A percentile compares a stretch with the other conserved stretches of the same genome.
Conservation (phyloP, 2,888 invertebrate genomes). For the Ormia ochracea region DNA sequence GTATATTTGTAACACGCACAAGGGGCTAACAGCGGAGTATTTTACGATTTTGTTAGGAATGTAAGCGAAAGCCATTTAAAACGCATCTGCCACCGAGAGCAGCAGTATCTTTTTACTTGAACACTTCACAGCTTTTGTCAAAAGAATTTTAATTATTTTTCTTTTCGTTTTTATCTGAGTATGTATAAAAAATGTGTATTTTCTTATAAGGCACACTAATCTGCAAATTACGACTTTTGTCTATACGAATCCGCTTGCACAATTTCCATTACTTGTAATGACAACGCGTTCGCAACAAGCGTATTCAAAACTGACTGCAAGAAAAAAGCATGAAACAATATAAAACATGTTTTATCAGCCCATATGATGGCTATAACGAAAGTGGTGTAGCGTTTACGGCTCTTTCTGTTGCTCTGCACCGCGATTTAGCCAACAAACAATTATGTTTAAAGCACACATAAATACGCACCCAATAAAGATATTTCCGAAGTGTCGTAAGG, state of each 20-base stretch:
- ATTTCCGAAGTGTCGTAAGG: slow-evolving; percentile 26
- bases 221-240: slow-evolving; percentile 14
- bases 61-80: slow-evolving; percentile 6
- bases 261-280: slow-evolving; percentile 35
- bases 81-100: background rate
- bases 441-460: slow-evolving; percentile 1
- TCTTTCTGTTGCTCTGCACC: slow-evolving; percentile 36
- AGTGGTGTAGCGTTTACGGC: slow-evolving; percentile 33
- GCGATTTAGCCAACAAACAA: slow-evolving; percentile 19
- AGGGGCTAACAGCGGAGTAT: background rate
- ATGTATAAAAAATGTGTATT: background rate
- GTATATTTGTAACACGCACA: slow-evolving; percentile 8
- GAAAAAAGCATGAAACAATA: slow-evolving; percentile 42
- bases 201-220: slow-evolving; percentile 39
- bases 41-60: background rate
- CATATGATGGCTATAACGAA: slow-evolving; percentile 40
- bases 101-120: background rate
- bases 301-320: slow-evolving; percentile 44
- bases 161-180: background rate
- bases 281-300: slow-evolving; percentile 45
- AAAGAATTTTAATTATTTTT: no score
- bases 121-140: background rate
- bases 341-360: slow-evolving; percentile 28
- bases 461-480: slow-evolving; percentile 5
- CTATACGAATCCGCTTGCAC: slow-evolving; percentile 4